phyloP scores from a whole-genome alignment of 1,140 invertebrate species.

The Drosophila chauvacae region DNA sequence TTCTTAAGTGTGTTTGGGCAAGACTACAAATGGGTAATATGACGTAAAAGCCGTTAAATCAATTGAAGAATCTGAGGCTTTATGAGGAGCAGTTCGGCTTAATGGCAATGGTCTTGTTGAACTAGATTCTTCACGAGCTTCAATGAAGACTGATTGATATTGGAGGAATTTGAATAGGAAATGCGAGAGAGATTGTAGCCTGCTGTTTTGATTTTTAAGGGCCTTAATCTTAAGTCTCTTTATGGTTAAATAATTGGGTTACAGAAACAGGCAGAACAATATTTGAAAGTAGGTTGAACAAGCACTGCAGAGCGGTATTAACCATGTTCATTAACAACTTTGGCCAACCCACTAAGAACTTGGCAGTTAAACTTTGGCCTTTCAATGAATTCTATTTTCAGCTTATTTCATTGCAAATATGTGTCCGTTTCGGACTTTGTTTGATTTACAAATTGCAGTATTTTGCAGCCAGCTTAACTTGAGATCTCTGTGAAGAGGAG shows the following conservation, averaged over 20 bases:
- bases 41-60: conserved; percentile 31
- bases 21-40: conserved; percentile 37
- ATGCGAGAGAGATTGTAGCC: neutral
- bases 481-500: conserved; percentile 8
- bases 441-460: conserved; percentile 59
- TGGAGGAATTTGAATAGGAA: neutral
- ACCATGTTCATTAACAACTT: conserved; percentile 8
- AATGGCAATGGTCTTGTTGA: conserved; percentile 24
- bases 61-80: conserved; percentile 25
- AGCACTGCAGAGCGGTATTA: neutral
- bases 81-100: conserved; percentile 11
- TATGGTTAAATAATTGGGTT: neutral
- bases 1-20: conserved; percentile 34
- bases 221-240: neutral
- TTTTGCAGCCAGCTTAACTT: conserved; percentile 5
- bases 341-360: conserved; percentile 2
- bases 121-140: conserved; percentile 28
- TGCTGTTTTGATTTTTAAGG: neutral
- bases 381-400: conserved; percentile 14
- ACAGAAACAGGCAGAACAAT: neutral
- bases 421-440: conserved; percentile 28
- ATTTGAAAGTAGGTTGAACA: conserved; percentile 2
- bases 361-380: conserved; percentile 29
- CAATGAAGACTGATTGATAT: conserved; percentile 17
- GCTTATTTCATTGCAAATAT: conserved; percentile 19